Conservation (phyloP, 2,113 vertebrate species). For the Cygnus buccinator region DNA sequence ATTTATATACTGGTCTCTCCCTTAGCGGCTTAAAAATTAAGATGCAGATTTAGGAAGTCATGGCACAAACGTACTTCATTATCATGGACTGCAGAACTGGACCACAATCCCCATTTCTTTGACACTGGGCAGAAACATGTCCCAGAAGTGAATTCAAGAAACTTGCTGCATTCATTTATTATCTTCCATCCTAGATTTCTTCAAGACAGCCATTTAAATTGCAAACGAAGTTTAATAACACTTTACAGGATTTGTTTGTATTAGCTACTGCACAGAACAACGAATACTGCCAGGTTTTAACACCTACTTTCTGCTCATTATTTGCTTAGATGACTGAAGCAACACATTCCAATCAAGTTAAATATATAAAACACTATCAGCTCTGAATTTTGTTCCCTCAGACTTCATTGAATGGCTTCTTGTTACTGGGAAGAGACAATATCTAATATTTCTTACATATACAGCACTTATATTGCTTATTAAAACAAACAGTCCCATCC, state of each 20-base stretch:
- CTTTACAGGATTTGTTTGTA: not conserved
- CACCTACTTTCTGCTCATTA: not conserved
- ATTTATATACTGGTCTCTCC: not conserved
- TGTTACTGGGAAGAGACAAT: not conserved
- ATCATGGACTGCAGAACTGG: not conserved
- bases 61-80: not conserved
- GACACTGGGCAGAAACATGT: not conserved
- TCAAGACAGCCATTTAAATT: not conserved
- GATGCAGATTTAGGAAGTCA: not conserved
- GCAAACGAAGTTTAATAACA: not conserved
- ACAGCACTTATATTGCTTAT: fast-evolving
- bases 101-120: not conserved
- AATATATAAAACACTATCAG: not conserved
- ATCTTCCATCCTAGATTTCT: not conserved
- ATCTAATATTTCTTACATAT: not conserved
- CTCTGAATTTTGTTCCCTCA: not conserved
- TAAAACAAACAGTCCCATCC: not conserved
- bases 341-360: not conserved
- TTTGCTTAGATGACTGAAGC: not conserved
- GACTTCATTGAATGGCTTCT: not conserved
- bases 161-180: not conserved
- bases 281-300: not conserved
- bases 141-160: not conserved
- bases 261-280: not conserved
- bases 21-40: not conserved